phyloP scores from a whole-genome alignment of 2,888 invertebrate species.

The Thymelicus acteon region DNA sequence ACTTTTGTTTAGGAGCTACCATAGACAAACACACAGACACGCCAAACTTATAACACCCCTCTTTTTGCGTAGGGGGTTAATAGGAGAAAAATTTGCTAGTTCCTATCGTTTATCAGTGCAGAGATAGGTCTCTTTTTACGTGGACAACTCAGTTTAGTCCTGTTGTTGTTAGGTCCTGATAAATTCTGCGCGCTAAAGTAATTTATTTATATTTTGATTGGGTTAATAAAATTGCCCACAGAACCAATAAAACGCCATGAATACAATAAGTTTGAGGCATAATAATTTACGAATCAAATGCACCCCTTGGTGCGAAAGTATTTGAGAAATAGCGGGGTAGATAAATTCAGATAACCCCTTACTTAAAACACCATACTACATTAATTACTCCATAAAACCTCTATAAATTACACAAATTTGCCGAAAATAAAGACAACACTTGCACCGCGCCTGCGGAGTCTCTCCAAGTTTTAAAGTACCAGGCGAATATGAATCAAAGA shows the following conservation, averaged over 20 bases:
- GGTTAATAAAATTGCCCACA: too few species aligned
- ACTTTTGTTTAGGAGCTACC: too few species aligned
- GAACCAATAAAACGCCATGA: neutral
- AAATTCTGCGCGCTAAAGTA: too few species aligned
- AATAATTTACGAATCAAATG: neutral
- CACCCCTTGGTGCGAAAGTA: neutral
- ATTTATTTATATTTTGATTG: too few species aligned
- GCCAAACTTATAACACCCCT: too few species aligned
- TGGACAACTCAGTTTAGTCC: too few species aligned
- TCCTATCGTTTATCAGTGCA: too few species aligned
- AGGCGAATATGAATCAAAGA: conserved; percentile 27
- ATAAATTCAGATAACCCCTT: conserved; percentile 33
- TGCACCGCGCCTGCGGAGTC: conserved; percentile 26
- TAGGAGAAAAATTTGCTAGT: too few species aligned
- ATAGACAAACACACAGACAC: too few species aligned
- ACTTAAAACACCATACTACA: conserved; percentile 32
- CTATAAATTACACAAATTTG: conserved; percentile 34
- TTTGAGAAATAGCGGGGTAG: neutral
- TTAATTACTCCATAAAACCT: conserved; percentile 35
- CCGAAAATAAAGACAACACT: conserved; percentile 29
- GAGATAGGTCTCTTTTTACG: too few species aligned
- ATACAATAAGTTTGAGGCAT: neutral
- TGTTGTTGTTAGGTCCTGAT: too few species aligned
- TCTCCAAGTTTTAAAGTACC: conserved; percentile 31
- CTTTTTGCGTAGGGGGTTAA: too few species aligned